These are phyloP conservation scores for Polydrusus tereticollis DNA, from an alignment of 2,888 invertebrate genomes.

Conservation along the genomic window DNA sequence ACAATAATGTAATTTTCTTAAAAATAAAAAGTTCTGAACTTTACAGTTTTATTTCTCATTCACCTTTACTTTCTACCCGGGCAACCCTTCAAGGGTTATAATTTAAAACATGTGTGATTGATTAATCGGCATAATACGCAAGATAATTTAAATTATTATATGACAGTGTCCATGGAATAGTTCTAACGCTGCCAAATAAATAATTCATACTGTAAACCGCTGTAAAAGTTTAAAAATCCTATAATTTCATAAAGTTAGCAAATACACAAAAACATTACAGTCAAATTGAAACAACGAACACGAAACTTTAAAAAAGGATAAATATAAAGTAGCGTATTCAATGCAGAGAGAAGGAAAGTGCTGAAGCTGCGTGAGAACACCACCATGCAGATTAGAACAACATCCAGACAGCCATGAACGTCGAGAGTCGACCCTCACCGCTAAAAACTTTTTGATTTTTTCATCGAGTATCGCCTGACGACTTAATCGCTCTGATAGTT, in stretches of 20 bases:
- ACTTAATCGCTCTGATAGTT: constrained; percentile 81
- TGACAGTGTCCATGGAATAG: no score
- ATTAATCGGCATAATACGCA: no score
- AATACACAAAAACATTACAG: constrained; percentile 44
- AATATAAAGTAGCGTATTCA: constrained; percentile 50
- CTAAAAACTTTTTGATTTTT: constrained; percentile 94
- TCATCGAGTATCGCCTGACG: constrained; percentile 90
- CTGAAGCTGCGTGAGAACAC: constrained; percentile 66
- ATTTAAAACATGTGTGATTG: no score
- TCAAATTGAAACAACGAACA: constrained; percentile 24
- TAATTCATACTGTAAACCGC: no score
- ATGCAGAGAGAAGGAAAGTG: constrained; percentile 57
- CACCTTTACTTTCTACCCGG: no score
- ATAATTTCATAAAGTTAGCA: not conserved
- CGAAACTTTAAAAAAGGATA: constrained; percentile 17
- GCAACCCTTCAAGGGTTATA: no score
- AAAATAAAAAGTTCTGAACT: no score
- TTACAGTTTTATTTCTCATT: no score
- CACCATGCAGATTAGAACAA: constrained; percentile 61
- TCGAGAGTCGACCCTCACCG: constrained; percentile 75
- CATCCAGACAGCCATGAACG: constrained; percentile 52
- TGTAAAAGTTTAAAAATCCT: not conserved
- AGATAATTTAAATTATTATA: no score
- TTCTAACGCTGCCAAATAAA: no score
- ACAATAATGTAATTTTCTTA: no score